Conservation (phyloP, 2,113 vertebrate genomes). For the Cacatua alba region DNA sequence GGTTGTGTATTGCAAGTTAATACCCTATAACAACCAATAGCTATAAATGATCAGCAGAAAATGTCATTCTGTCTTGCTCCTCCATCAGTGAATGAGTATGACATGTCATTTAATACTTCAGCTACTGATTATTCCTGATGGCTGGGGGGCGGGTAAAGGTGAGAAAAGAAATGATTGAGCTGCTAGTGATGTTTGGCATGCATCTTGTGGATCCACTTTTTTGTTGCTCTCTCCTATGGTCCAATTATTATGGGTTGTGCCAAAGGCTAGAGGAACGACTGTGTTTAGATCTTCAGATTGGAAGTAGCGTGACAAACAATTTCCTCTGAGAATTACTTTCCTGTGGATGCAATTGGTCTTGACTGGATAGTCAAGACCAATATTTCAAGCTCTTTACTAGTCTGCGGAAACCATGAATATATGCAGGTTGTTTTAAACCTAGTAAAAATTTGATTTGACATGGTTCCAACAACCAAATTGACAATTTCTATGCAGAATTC, state of each 20-base stretch:
- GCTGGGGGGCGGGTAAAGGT: not conserved
- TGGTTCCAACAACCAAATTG: not conserved
- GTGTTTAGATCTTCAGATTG: constrained; percentile 68
- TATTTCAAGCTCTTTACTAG: constrained; percentile 59
- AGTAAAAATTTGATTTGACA: constrained; percentile 58
- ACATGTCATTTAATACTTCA: constrained; percentile 54
- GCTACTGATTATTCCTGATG: constrained; percentile 49
- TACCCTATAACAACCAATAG: constrained; percentile 22
- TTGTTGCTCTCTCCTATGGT: constrained; percentile 50
- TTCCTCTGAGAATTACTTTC: constrained; percentile 70
- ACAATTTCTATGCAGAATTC: not conserved
- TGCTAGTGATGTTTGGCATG: constrained; percentile 45
- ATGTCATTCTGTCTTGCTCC: constrained; percentile 17
- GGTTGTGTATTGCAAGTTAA: constrained; percentile 26
- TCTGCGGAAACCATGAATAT: constrained; percentile 60
- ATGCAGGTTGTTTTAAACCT: constrained; percentile 51
- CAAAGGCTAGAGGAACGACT: constrained; percentile 64
- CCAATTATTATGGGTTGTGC: constrained; percentile 66
- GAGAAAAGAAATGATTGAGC: constrained; percentile 43
- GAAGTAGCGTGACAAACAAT: constrained; percentile 67
- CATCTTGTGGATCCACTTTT: constrained; percentile 37
- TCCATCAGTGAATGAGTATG: not conserved
- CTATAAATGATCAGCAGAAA: constrained; percentile 30
- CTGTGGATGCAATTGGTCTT: constrained; percentile 67
- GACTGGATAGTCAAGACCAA: constrained; percentile 61